Conservation (phyloP, 92 coral and sea anemone genomes). For the Epizoanthus scotinus region DNA sequence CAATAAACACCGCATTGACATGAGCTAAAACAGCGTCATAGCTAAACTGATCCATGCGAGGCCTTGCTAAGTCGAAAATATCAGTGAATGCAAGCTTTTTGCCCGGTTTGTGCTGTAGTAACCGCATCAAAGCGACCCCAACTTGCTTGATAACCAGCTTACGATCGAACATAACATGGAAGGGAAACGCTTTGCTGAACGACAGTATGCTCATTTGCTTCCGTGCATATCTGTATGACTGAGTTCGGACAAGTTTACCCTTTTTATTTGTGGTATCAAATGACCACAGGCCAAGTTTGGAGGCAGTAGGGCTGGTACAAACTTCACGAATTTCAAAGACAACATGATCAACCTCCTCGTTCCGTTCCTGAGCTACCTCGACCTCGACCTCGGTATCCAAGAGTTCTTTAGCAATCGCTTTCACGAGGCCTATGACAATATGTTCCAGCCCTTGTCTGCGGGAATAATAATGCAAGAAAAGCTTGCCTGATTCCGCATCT, state of each 20-base stretch:
- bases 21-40: constrained; percentile 79
- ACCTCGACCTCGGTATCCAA: constrained; percentile 77
- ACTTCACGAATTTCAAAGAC: constrained; percentile 84
- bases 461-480: constrained; percentile 89
- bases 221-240: constrained; percentile 18
- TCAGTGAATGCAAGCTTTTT: constrained; percentile 71
- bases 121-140: constrained; percentile 84
- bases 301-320: constrained; percentile 58
- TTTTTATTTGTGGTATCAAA: constrained; percentile 50
- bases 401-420: constrained; percentile 89
- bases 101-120: constrained; percentile 59
- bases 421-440: constrained; percentile 96
- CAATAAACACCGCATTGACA: constrained; percentile 92
- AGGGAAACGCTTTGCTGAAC: constrained; percentile 96
- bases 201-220: constrained; percentile 76
- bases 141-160: constrained; percentile 85
- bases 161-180: constrained; percentile 92
- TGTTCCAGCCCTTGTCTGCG: constrained; percentile 84
- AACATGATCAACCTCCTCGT: constrained; percentile 77
- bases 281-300: constrained; percentile 90
- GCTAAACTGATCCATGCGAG: constrained; percentile 82
- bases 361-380: constrained; percentile 59
- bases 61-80: constrained; percentile 80
- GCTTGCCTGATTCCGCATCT: constrained; percentile 75
- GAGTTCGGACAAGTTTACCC: constrained; percentile 30